phyloP scores from a whole-genome alignment of 2,797 vertebrate genomes.

The Melanotaenia trifasciata region DNA sequence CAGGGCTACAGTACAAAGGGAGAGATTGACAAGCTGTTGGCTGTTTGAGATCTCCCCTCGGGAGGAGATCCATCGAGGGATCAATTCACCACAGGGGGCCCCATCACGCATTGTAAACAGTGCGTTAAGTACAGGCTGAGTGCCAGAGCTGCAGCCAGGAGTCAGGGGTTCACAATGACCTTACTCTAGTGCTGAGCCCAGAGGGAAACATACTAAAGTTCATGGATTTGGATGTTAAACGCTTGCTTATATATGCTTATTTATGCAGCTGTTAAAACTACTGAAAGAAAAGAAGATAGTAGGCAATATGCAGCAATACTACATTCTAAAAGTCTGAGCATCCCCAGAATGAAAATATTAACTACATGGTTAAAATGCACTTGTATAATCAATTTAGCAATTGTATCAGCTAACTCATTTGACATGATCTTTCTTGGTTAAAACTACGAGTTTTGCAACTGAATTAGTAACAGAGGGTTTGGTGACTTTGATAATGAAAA shows the following conservation, averaged over 20 bases:
- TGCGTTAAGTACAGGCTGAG: conserved; percentile 56
- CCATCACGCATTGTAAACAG: conserved; percentile 64
- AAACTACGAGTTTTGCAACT: neutral
- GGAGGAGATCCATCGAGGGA: conserved; percentile 67
- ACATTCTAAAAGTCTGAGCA: neutral
- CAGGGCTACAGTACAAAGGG: conserved; percentile 39
- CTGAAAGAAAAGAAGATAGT: neutral
- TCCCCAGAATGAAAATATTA: neutral
- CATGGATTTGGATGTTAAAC: conserved; percentile 13
- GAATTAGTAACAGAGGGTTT: neutral
- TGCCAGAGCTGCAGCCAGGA: conserved; percentile 41
- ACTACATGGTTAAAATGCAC: neutral
- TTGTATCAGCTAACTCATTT: neutral
- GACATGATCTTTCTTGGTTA: neutral
- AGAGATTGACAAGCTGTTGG: conserved; percentile 53
- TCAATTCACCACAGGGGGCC: conserved; percentile 69
- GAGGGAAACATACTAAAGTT: conserved; percentile 29
- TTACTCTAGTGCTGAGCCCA: conserved; percentile 29
- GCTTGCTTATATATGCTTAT: neutral
- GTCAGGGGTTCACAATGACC: conserved; percentile 64
- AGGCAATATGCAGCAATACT: neutral
- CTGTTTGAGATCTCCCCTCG: conserved; percentile 61
- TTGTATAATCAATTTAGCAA: neutral
- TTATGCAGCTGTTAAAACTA: neutral
- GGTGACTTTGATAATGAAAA: neutral